Evolutionary conservation across 2,888 invertebrate genomes (phyloP).

Genomic region (Margaritifera margaritifera): DNA sequence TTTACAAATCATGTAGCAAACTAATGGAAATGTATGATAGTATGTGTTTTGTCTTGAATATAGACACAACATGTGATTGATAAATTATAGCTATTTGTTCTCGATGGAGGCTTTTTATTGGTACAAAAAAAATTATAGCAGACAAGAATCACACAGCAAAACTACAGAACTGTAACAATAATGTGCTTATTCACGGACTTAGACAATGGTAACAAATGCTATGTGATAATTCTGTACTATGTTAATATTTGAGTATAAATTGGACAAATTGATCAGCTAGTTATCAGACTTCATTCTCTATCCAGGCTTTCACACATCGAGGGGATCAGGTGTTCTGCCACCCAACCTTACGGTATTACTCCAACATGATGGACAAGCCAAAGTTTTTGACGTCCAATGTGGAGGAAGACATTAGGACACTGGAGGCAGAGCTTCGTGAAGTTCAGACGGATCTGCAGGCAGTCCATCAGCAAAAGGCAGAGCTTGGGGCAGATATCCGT

Average conservation of each 20-base stretch:
- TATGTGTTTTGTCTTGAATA: no score
- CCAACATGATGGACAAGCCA: constrained; percentile 53
- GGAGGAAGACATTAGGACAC: constrained; percentile 60
- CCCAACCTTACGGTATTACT: constrained; percentile 68
- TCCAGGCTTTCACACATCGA: constrained; percentile 64
- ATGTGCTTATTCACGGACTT: neutral
- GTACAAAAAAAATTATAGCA: no score
- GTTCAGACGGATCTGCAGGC: constrained; percentile 26
- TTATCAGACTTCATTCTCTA: constrained; percentile 4
- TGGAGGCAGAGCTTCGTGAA: constrained; percentile 26
- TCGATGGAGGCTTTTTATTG: no score
- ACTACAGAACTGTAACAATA: neutral
- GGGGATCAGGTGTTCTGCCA: constrained; percentile 65
- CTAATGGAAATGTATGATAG: no score
- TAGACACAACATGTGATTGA: no score
- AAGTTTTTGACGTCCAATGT: constrained; percentile 63
- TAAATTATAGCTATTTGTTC: no score
- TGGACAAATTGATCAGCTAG: neutral
- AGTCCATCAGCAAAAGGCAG: constrained; percentile 21
- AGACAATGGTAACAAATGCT: neutral
- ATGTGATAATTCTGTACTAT: neutral
- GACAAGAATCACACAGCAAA: no score
- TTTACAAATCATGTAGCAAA: no score
- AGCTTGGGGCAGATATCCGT: constrained; percentile 37
- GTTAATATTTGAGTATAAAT: neutral